phyloP scores from a whole-genome alignment of 2,888 invertebrate genomes.

The Drosophila phalerata region DNA sequence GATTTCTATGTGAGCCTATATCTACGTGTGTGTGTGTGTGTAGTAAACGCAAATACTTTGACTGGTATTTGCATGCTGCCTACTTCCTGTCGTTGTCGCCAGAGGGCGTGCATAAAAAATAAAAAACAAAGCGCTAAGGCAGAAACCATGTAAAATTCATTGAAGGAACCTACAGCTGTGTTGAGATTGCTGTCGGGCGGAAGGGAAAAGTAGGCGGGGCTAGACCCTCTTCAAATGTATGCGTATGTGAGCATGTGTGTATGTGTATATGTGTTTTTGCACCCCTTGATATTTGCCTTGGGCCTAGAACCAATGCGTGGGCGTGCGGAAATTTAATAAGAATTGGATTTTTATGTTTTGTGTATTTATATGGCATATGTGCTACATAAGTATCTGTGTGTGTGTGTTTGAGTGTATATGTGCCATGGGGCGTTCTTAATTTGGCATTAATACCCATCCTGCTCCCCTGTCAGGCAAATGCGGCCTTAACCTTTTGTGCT shows the following conservation, averaged over 20 bases:
- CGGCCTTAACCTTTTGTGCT: conserved; percentile 61
- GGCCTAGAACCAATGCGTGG: conserved; percentile 51
- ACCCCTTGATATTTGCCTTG: conserved; percentile 37
- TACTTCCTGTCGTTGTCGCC: conserved; percentile 31
- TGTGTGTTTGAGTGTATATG: conserved; percentile 23
- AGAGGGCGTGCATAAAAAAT: conserved; percentile 58
- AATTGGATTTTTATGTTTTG: conserved; percentile 78
- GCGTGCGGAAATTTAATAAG: conserved; percentile 79
- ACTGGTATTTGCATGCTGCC: conserved; percentile 59
- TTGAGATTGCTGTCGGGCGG: conserved; percentile 33
- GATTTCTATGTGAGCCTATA: background rate
- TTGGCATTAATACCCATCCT: conserved; percentile 55
- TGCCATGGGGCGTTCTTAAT: conserved; percentile 63
- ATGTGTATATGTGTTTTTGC: conserved; percentile 18
- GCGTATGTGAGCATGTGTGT: conserved; percentile 9
- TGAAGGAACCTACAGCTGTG: conserved; percentile 50
- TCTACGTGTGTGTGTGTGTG: conserved; percentile 16
- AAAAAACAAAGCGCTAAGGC: conserved; percentile 59
- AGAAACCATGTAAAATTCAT: conserved; percentile 73
- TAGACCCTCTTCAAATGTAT: conserved; percentile 7
- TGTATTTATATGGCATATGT: conserved; percentile 62
- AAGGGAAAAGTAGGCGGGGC: background rate
- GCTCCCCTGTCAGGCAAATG: background rate
- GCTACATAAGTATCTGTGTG: conserved; percentile 30
- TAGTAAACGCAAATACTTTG: conserved; percentile 43